Conservation (phyloP, 2,113 vertebrate genomes). For the Chionomys nivalis region DNA sequence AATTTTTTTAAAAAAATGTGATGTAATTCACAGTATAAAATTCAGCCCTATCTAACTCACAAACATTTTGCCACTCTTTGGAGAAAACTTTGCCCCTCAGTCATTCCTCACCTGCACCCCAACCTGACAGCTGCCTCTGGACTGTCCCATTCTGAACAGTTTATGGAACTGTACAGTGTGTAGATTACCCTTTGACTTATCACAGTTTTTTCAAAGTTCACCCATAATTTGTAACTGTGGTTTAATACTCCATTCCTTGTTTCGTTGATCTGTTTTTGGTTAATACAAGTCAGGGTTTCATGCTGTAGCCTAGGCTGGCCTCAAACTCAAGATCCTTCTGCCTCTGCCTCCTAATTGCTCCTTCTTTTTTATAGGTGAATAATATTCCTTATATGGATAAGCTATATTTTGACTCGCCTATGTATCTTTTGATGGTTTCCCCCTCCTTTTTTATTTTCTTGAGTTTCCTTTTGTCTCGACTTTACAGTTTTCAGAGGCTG, state of each 20-base stretch:
- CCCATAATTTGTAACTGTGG: neutral
- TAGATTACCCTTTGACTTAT: neutral
- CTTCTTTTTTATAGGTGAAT: neutral
- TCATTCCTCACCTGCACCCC: too few relatives aligned
- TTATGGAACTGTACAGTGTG: neutral
- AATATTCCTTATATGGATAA: too few relatives aligned
- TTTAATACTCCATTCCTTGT: neutral
- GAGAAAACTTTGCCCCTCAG: neutral
- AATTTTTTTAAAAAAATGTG: neutral
- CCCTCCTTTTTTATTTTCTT: neutral
- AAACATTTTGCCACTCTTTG: neutral
- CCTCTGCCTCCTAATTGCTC: neutral
- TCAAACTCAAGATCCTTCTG: neutral
- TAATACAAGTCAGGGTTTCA: neutral
- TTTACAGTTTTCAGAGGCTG: conserved; percentile 4
- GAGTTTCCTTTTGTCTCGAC: neutral
- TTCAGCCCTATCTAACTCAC: neutral
- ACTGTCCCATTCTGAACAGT: neutral
- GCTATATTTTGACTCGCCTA: neutral
- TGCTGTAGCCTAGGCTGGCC: neutral
- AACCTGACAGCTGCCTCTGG: neutral
- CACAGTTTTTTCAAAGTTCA: neutral
- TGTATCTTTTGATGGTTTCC: neutral
- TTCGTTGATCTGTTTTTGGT: neutral
- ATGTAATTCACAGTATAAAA: neutral